Base-by-base conservation (phyloP, 2,888 invertebrate species). In the Drosophila quasianomalipes region DNA sequence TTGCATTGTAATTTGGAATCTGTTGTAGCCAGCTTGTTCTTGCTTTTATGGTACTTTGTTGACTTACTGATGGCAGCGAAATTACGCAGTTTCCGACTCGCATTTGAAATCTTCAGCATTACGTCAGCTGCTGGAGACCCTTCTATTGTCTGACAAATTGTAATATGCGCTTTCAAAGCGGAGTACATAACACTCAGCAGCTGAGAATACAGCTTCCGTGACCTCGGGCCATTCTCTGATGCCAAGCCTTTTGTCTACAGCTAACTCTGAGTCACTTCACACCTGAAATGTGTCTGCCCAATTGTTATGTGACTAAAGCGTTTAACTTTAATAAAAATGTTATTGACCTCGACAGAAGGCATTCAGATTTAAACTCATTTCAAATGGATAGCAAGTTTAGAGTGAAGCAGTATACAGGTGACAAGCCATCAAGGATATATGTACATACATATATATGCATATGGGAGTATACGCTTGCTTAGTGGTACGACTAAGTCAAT, bases 331-430 rank as follows among this genome's bases (percentile, higher is more conserved):
- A 53, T 47, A n/a, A 31, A 78, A 49, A 79, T 76, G 85, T 81
- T 76, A 83, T 73, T 85, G 85, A 79, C 81, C 81, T 67, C 47
- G 51, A 31, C 22, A 3, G 22, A n/a, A 7, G 28, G 12, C 63
- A 49, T 35, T 30, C 4, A 26, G n/a, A n/a, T 14, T 35, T 31
- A 22, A 54, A 19, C 47, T 16, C 9, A 47, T 16, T 47, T 47
- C 26, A 47, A 26, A 4, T 16, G 47, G 1, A 47, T 26, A 28
- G 16, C 2, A 28, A 26, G 26, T 4, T 47, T 2, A 4, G 26
- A 4, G 9, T 26, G 9, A 26, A 16, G 9, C 16, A 16, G 26
- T 9, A 4, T 4, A 16, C 16, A 26, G 9, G 44, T 44, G n/a
- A n/a, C n/a, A n/a, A n/a, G 5, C 41, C 12, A 14, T 35, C 4